Evolutionary conservation across 2,888 invertebrate species (phyloP), one percentile per base, ranked within the genome.

Genomic region (Urechis unicinctus): DNA sequence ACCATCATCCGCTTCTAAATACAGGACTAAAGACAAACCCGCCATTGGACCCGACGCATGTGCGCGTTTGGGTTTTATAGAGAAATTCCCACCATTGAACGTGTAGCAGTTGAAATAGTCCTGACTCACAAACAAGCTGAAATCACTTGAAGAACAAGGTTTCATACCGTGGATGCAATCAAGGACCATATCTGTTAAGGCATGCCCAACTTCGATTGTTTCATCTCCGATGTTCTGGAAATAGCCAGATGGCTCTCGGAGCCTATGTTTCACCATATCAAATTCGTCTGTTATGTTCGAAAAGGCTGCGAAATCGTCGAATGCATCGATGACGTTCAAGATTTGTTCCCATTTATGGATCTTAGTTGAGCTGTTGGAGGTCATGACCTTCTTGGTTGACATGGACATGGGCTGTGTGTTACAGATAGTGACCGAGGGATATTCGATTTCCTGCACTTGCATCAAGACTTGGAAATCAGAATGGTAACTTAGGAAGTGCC

Each of bases 71-170:
- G 3, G 25, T 1, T 66, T 59, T 5, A 61, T 46, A 13, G 55
- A 51, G 31, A 52, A 47, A 5, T 64, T 53, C 1, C 68, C 68
- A 51, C 68, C 68, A 56, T 72, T 73, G 60, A 74, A 74, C 6
- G 74, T 74, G 56, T 66, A 73, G 54, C 74, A 74, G 61, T 71
- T 73, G 62, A 65, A 73, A 57, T 71, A 74, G 56, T 71, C 69
- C 26, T 71, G 70, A 52, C 70, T 70, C 55, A 69, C 69, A 51
- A 57, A 68, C 13, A 62, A 57, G 2, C 68, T 68, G 49, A 74
- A 73, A 57, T 72, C 72, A 17, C 55, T 44, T 21, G 62, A 45
- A 4, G 53, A 55, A 59, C 74, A 74, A 5, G 54, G 48, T 52
- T 66, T 60, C 41, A 65, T 61, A 57, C 70, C 70, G 52, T 70